A percentile compares a stretch with the other conserved stretches of the same genome.
Evolutionary conservation across 2,888 invertebrate species (phyloP).

Genomic region (Hypsopygia costalis): DNA sequence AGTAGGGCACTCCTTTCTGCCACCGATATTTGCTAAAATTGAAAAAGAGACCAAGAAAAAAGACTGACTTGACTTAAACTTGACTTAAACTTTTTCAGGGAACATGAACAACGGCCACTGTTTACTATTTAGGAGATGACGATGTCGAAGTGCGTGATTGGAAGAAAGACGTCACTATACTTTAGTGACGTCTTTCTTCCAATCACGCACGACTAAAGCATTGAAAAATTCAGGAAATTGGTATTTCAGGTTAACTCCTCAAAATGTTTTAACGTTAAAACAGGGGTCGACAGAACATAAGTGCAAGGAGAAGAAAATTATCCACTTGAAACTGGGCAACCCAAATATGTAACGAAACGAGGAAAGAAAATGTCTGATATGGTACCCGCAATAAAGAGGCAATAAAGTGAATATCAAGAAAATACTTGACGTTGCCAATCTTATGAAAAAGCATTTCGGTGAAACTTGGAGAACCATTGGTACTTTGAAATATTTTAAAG

Average conservation of each 20-base stretch:
- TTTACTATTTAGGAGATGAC: slow-evolving; percentile 17
- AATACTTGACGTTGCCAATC: slow-evolving; percentile 19
- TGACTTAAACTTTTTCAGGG: neutral
- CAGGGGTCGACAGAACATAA: slow-evolving; percentile 14
- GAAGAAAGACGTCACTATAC: slow-evolving; percentile 16
- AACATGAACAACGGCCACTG: slow-evolving; percentile 14
- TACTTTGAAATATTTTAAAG: slow-evolving; percentile 19
- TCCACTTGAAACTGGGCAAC: too few species aligned
- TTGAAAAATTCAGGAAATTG: slow-evolving; percentile 16
- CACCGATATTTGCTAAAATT: slow-evolving; percentile 20
- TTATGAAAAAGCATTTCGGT: slow-evolving; percentile 22
- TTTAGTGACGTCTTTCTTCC: slow-evolving; percentile 16
- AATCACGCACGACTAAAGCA: slow-evolving; percentile 16
- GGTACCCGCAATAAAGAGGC: slow-evolving; percentile 15
- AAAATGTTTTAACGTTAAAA: slow-evolving; percentile 17
- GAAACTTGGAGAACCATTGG: slow-evolving; percentile 20
- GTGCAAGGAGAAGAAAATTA: slow-evolving; percentile 1
- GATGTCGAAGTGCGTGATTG: slow-evolving; percentile 17
- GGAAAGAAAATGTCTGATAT: slow-evolving; percentile 16
- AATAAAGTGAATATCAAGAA: slow-evolving; percentile 17
- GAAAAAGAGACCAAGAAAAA: slow-evolving; percentile 13
- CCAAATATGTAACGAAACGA: slow-evolving; percentile 3
- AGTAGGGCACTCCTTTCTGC: slow-evolving; percentile 16
- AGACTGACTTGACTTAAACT: slow-evolving; percentile 6
- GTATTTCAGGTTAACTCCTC: slow-evolving; percentile 20